Base-by-base conservation (phyloP, 2,113 vertebrate genomes). In the Chaetorhynchus papuensis region DNA sequence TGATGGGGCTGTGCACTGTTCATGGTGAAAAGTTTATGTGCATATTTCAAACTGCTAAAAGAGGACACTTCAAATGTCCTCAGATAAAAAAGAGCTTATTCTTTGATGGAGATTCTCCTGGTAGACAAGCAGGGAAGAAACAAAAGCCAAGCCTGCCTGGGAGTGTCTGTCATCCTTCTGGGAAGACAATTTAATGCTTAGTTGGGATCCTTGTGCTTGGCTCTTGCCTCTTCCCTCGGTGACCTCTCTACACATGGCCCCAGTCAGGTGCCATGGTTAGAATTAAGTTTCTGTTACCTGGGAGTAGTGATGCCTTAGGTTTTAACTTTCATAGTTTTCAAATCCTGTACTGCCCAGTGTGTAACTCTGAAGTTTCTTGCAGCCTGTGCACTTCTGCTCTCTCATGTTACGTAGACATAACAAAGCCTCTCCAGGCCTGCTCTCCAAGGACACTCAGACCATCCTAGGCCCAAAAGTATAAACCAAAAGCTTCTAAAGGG, bases 211-310 rank as follows among this genome's bases (percentile, higher is more conserved):
- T 56, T 42, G 8, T 45, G 7, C 22, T 74, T 52, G 39, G 15
- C 14, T 90, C 50, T 35, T 35, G 20, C 45, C 13, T 53, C 44
- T 59, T 64, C 41, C 78, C 14, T 65, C 56, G 7, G 5, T 17
- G 39, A 8, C 19, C 30, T 60, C 31, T 33, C 59, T 59, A 10
- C 10, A 22, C 0, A 0, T 30, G 41, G 4, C 20, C 26, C n/a
- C 44, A 60, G 3, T 45, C 21, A 23, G 39, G 42, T 66, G 45
- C 54, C 6, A 1, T 6, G 15, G 15, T 50, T 66, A 26, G 42
- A 37, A 57, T 16, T 20, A 11, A 18, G 31, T 49, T 60, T 80
- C 30, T 4, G 2, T 61, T n/a, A 31, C 30, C 42, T 65, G 54
- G 15, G 39, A 56, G 45, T 6, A 26, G 23, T 26, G 47, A 49